Evolutionary conservation across 2,888 invertebrate species (phyloP), one percentile per base, ranked within the genome.

Genomic region (Nasonia oneida): DNA sequence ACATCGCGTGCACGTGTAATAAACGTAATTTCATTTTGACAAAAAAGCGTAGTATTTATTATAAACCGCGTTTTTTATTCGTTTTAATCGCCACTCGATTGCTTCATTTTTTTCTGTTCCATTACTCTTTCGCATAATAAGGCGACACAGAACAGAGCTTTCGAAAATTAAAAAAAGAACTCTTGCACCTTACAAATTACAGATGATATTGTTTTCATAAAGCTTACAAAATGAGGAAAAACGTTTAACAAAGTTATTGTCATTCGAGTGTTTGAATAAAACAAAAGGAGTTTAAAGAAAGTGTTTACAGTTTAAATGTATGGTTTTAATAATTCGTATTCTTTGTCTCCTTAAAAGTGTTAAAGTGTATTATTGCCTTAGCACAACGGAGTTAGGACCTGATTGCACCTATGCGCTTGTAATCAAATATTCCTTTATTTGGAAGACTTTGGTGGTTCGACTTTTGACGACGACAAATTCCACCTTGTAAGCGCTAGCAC

Each of bases 361-460:
- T 87, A 83, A 84, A 71, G 83, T 84, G 5, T 83, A 85, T 85
- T 85, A 87, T 87, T 85, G 86, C 87, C 87, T 29, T 81, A 83
- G 80, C 82, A 84, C 84, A 82, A 87, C 85, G 87, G 86, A 87
- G 87, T 73, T 73, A 86, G 80, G 81, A 84, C 82, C 50, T 71
- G 74, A 87, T 82, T 87, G 84, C 83, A 86, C 86, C 80, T 75
- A 39, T 53, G 64, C 86, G 84, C 86, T 86, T 77, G 12, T n/a
- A 57, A 67, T 47, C 29, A 33, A 83, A 84, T 84, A 73, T 84
- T 83, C 70, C 67, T 77, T 73, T 71, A 80, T 67, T 50, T 87
- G 87, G 87, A 87, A 87, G 86, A 87, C 87, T 84, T 74, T 80
- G 82, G 64, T 18, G 78, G 79, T n/a, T 33, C 71, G 74, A 70